A percentile compares a stretch with the other conserved stretches of the same genome.
phyloP scores from a whole-genome alignment of 2,113 vertebrate genomes.

The Notothenia coriiceps region DNA sequence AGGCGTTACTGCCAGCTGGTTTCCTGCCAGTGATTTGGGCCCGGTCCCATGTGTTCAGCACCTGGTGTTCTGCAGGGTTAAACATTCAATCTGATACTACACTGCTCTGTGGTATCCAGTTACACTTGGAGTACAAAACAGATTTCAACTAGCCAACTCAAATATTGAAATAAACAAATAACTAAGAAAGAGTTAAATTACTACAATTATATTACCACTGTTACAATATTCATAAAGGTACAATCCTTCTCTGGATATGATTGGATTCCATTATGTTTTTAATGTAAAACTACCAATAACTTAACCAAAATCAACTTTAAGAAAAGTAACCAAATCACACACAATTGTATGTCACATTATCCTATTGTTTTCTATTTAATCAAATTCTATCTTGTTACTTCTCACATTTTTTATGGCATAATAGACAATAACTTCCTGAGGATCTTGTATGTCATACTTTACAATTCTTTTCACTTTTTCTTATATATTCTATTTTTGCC shows the following conservation, averaged over 20 bases:
- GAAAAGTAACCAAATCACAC: background rate
- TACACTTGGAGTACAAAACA: background rate
- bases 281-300: no score
- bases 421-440: no score
- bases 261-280: no score
- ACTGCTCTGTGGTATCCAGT: background rate
- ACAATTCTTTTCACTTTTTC: no score
- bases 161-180: background rate
- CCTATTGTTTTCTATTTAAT: no score
- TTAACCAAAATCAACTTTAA: background rate
- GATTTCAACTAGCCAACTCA: background rate
- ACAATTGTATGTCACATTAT: no score
- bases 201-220: background rate
- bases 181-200: background rate
- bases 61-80: background rate
- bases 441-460: no score
- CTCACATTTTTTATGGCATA: no score
- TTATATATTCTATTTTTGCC: no score
- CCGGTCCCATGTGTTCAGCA: conserved; percentile 20
- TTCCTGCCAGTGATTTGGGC: conserved; percentile 20
- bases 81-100: conserved; percentile 4
- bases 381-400: no score
- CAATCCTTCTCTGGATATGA: background rate
- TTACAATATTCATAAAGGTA: background rate
- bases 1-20: conserved; percentile 28